A percentile compares a stretch with the other conserved stretches of the same genome.
Conservation (phyloP, 1,140 invertebrate genomes). For the Leptinotarsa defecta region DNA sequence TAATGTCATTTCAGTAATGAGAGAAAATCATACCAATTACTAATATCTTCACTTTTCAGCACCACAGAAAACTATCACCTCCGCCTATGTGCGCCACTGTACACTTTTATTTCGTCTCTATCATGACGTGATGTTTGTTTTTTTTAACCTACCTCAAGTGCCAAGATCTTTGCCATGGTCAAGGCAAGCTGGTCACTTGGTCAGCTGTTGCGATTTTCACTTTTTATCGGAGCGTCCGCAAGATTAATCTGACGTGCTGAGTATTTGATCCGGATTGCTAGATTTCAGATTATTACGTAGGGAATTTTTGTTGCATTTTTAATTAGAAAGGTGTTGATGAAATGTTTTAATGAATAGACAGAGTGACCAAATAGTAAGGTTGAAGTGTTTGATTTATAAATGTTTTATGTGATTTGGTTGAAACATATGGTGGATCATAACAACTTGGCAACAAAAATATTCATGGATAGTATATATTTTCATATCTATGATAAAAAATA, state of each 20-base stretch:
- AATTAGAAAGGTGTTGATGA: no score
- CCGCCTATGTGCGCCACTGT: background rate
- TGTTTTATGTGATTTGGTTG: no score
- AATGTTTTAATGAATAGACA: no score
- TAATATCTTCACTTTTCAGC: no score
- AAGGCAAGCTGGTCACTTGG: conserved; percentile 16
- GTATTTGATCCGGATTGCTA: background rate
- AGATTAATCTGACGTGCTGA: background rate
- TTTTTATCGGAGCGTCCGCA: background rate
- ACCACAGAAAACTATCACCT: background rate
- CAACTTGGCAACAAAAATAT: no score
- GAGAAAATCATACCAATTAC: no score
- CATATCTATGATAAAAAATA: no score
- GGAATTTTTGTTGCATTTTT: background rate
- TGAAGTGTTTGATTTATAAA: no score
- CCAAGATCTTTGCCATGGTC: conserved; percentile 24
- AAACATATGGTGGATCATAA: no score
- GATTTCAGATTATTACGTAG: background rate
- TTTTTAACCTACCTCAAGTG: conserved; percentile 12
- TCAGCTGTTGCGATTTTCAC: conserved; percentile 5
- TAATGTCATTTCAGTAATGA: no score
- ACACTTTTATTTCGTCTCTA: background rate
- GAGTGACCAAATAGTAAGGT: no score
- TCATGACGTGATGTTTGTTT: conserved; percentile 11
- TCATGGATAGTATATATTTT: no score